Conservation (phyloP, 2,113 vertebrate genomes). For the Microcebus ravelobensis region DNA sequence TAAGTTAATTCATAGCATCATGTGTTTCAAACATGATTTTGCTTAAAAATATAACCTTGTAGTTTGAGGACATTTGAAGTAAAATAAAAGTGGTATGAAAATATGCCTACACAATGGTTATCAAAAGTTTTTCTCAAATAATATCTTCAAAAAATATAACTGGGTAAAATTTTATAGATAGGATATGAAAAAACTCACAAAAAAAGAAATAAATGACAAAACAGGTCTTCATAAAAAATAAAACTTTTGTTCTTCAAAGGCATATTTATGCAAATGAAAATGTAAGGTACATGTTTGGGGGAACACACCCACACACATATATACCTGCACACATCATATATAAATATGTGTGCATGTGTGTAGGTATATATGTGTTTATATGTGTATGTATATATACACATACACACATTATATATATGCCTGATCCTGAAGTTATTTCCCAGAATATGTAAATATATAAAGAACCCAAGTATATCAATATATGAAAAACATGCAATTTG, state of each 20-base stretch:
- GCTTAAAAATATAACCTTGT: neutral
- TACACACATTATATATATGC: neutral
- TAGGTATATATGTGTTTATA: too few relatives aligned
- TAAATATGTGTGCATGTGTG: neutral
- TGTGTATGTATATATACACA: neutral
- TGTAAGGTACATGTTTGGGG: neutral
- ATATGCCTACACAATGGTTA: neutral
- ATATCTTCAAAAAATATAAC: neutral
- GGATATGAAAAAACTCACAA: neutral
- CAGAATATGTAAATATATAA: neutral
- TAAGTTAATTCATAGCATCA: neutral
- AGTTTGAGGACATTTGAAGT: neutral
- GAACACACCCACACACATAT: neutral
- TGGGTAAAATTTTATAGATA: neutral
- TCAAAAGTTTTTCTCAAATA: neutral
- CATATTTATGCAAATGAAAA: neutral
- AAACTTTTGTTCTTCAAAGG: neutral
- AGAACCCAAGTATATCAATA: neutral
- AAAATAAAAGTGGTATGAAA: neutral
- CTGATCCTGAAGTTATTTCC: neutral
- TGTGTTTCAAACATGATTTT: neutral
- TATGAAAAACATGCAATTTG: neutral
- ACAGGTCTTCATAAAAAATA: neutral
- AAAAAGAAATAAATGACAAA: neutral
- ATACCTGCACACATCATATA: neutral